A percentile compares a stretch with the other conserved stretches of the same genome.
These are phyloP conservation scores for Crotalus viridis DNA, from an alignment of 2,113 vertebrate species.

Conservation along the genomic window DNA sequence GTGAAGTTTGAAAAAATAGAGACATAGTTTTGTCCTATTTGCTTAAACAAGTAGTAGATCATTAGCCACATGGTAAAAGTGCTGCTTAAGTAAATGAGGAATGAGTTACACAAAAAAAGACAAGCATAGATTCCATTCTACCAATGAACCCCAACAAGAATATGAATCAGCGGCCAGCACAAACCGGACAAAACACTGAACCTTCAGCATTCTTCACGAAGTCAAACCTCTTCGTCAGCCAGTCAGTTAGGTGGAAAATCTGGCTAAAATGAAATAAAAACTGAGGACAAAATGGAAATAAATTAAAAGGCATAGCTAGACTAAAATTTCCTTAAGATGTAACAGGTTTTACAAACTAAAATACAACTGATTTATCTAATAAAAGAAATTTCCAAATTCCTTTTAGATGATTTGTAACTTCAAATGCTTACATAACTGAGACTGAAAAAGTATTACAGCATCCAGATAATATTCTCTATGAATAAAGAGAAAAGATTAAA, in stretches of 20 bases:
- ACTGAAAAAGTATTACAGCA: constrained; percentile 66
- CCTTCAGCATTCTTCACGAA: constrained; percentile 75
- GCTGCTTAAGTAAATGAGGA: constrained; percentile 62
- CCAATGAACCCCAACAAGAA: constrained; percentile 77
- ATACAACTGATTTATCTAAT: constrained; percentile 60
- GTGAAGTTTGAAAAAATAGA: constrained; percentile 69
- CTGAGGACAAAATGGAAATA: constrained; percentile 55
- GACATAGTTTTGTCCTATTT: constrained; percentile 72
- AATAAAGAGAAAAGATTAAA: constrained; percentile 66
- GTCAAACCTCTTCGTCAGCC: constrained; percentile 71
- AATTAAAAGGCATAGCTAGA: constrained; percentile 59
- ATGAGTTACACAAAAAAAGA: constrained; percentile 59
- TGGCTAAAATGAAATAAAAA: constrained; percentile 61
- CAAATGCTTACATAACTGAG: constrained; percentile 62
- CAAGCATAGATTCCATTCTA: constrained; percentile 74
- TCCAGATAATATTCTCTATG: constrained; percentile 72
- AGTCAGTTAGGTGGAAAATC: constrained; percentile 69
- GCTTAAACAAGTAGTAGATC: constrained; percentile 67
- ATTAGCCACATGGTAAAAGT: constrained; percentile 65
- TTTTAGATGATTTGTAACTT: constrained; percentile 57
- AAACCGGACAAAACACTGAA: constrained; percentile 78
- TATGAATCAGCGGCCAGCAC: constrained; percentile 77
- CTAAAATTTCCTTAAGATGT: constrained; percentile 64
- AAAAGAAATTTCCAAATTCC: constrained; percentile 48
- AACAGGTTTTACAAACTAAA: constrained; percentile 66